Evolutionary conservation across 2,113 vertebrate genomes (phyloP).

Genomic region (Ailurus styani): DNA sequence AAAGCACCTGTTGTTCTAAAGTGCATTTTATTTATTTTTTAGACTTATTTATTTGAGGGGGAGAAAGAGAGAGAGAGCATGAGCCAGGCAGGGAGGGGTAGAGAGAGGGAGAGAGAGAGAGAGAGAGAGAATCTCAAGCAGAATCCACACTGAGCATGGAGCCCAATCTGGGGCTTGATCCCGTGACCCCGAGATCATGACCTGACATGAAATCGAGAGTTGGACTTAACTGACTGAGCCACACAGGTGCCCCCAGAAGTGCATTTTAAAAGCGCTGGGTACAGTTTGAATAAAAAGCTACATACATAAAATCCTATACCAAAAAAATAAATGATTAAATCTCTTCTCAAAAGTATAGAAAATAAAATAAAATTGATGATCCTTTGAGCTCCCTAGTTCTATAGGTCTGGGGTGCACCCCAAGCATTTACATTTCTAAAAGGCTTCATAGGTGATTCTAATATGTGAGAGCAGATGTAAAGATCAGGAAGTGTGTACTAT

Average conservation of each 20-base stretch:
- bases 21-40: not conserved
- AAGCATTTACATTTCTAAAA: not conserved
- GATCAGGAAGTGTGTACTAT: not conserved
- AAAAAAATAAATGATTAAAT: not conserved
- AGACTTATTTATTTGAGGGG: not conserved
- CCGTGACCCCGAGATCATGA: not conserved
- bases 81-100: not conserved
- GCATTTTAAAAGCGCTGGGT: not conserved
- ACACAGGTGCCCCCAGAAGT: not conserved
- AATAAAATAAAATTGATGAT: not conserved
- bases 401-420: not conserved
- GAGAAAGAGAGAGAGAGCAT: not conserved
- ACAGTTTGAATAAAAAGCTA: not conserved
- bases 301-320: not conserved
- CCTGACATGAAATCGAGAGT: not conserved
- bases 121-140: not conserved
- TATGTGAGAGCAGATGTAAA: not conserved
- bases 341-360: not conserved
- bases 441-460: not conserved
- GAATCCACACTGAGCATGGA: not conserved
- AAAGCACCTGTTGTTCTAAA: not conserved
- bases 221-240: not conserved
- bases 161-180: not conserved
- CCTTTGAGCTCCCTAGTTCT: not conserved
- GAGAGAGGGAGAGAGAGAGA: not conserved